Base-by-base conservation (phyloP, 2,888 invertebrate genomes). In the Mesoligia furuncula region DNA sequence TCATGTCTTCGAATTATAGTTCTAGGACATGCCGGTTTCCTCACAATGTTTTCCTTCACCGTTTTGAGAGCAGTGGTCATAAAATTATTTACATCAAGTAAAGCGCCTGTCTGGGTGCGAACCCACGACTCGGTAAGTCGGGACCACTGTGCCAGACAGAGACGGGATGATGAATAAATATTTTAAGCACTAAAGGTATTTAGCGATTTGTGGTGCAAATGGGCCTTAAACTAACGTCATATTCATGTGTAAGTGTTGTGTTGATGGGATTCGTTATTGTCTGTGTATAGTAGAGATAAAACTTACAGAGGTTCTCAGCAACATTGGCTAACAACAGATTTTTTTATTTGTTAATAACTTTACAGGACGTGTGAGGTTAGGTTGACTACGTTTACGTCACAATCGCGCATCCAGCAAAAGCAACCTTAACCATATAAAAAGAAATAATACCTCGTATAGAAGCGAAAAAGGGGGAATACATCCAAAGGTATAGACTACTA, bases 341-440 rank as follows among this genome's bases (percentile, higher is more conserved):
- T 13, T 20, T 13, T 17, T 0, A 24, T 3, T 11, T 66, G 24
- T 57, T 61, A 27, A 2, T n/a, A 76, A 15, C n/a, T 42, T 54
- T 42, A n/a, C 20, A 54, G 1, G 24, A 17, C 17, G 20, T 9
- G 27, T 48, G 57, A 27, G 24, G 6, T 42, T 51, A 62, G 5
- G 6, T 31, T 17, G 17, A 54, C 7, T 48, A 11, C 2, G 6
- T 27, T 39, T 48, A 24, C 24, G 13, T 42, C 27, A 27, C 48
- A 61, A 59, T 39, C 27, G 27, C 9, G 13, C 11, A n/a, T 36
- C 27, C 17, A n/a, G 31, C n/a, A 54, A 75, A 76, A 76, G 57
- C 57, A 57, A 36, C 27, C 57, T 13, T 66, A 65, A 8, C 15
- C 20, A 45, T 54, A 64, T 31, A 77, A 57, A 57, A 54, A 54